Base-by-base conservation (phyloP, 2,888 invertebrate species). In the Dynastes grantii region DNA sequence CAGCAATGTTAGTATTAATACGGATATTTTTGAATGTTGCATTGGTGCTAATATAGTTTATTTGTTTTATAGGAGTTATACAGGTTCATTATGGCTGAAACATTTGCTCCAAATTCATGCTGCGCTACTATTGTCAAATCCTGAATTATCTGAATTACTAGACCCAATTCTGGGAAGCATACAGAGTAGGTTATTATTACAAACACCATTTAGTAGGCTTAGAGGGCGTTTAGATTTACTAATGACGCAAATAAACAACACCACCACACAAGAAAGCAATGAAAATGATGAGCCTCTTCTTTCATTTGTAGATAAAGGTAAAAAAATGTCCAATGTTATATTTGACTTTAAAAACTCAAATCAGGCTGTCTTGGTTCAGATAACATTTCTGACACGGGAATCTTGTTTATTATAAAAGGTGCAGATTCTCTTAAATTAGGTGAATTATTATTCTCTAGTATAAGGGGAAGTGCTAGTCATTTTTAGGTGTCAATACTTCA, bases 151-250 rank as follows among this genome's bases (percentile, higher is more conserved):
- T 5, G 91, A 92, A 49, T 85, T 91, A 13, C 87, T 94, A 65
- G 89, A 90, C 11, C 90, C 92, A 2, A 88, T 92, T 80, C 88
- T 93, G 83, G 91, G 91, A 80, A 88, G 91, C 63, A 90, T 94
- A 80, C 91, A 92, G 82, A 90, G 90, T 5, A 88, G 93, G 82
- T 87, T 92, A 68, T 87, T 88, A 13, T 86, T 92, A 32, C 88
- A 92, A 75, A 87, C 90, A 2, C 90, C 91, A 65, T 85, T 93
- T 79, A 90, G 90, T 65, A 90, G 90, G 83, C 87, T 94, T 76
- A 90, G 90, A 83, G 94, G 94, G 4, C 90, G 93, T 67, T 88
- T 94, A 53, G 91, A 92, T 81, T 89, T 94, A 40, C 86, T 94
- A 58, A 88, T 91, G 40, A 90, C 91, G 6, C 91, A 92, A 85